These are phyloP conservation scores for Lamprotornis superbus DNA, from an alignment of 2,113 vertebrate genomes.

Conservation along the genomic window DNA sequence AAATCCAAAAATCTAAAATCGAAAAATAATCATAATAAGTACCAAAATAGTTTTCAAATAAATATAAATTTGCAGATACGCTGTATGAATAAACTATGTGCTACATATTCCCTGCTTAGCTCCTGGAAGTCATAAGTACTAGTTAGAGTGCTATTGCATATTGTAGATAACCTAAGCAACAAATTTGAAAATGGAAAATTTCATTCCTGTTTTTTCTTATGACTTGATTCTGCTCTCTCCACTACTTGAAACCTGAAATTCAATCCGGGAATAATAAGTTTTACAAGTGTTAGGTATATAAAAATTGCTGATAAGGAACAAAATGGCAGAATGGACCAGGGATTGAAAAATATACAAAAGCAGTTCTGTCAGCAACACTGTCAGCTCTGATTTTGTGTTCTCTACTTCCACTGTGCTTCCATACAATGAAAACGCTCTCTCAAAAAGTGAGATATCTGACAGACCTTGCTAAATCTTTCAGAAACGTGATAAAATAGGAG, in stretches of 20 bases:
- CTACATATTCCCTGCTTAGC: neutral
- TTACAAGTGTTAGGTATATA: neutral
- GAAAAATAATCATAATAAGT: neutral
- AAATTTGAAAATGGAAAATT: neutral
- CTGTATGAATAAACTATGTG: neutral
- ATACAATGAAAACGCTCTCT: neutral
- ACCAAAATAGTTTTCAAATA: neutral
- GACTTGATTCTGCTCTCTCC: neutral
- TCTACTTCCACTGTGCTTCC: neutral
- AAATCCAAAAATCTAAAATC: neutral
- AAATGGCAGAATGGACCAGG: neutral
- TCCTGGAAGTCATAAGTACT: neutral
- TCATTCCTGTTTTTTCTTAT: neutral
- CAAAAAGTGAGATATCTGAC: neutral
- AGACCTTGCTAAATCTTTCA: neutral
- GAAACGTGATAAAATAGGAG: neutral
- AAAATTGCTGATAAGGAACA: neutral
- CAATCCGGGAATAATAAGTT: neutral
- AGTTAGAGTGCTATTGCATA: neutral
- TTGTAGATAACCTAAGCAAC: neutral
- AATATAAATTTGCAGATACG: neutral
- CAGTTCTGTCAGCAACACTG: neutral
- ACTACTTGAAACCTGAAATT: neutral
- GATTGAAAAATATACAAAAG: neutral
- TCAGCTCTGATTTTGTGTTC: neutral